Evolutionary conservation across 2,797 vertebrate species (phyloP), one percentile per base, ranked within the genome.

Genomic region (Lutjanus argentimaculatus): DNA sequence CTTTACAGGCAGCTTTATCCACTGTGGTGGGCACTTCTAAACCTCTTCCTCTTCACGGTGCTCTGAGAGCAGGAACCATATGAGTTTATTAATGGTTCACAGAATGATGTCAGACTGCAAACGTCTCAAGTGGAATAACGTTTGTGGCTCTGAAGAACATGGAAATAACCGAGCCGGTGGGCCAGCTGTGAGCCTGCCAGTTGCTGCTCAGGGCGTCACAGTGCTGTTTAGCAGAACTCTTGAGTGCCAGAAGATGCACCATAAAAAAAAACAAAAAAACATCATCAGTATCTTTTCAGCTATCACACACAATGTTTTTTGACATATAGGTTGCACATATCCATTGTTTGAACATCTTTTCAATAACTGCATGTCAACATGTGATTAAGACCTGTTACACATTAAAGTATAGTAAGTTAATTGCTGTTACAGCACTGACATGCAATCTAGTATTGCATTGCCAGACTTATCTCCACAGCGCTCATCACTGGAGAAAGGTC

Each of bases 171-270:
- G 8, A 75, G 55, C 56, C 12, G 12, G 21, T 14, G 49, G 7
- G 74, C 79, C 75, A 80, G 82, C 77, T 77, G 75, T 22, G 57
- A 71, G 61, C 45, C 73, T 70, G 71, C 74, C 67, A 76, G 72
- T 12, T 16, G 45, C 56, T 72, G 13, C 75, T 55, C 79, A 2
- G 71, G 63, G 56, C 64, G 8, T 66, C 53, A n/a, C 21, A 2
- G 42, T 43, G 77, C 64, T 61, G 42, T 56, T 67, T 46, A 55
- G 12, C 42, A 36, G 40, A 57, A 11, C n/a, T 63, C 40, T 36
- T 7, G 1, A 58, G 53, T 13, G 15, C 49, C 46, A 63, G 42
- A 77, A 58, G 56, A 80, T 67, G 51, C 12, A 36, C 42, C 0
- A 0, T 15, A 9, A 30, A 36, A 59, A 66, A 22, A 2, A 9